phyloP scores from a whole-genome alignment of 2,113 vertebrate species.

The Acinonyx jubatus region DNA sequence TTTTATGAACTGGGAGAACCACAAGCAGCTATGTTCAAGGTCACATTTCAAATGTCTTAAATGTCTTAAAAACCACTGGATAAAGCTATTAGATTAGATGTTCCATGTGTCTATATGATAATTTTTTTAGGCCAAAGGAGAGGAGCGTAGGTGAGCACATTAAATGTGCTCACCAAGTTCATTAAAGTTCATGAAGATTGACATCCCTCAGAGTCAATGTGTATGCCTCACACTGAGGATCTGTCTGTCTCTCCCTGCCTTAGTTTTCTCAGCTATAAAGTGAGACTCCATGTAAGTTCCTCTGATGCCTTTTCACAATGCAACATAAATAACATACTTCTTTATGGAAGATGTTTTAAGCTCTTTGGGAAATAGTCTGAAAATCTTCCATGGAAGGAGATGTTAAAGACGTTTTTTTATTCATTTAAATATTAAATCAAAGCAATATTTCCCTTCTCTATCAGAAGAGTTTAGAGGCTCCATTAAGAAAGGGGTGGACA shows the following conservation, averaged over 20 bases:
- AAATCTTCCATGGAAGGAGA: neutral
- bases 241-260: neutral
- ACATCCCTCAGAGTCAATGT: neutral
- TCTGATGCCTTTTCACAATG: neutral
- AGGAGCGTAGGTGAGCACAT: neutral
- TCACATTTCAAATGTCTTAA: slow-evolving; percentile 73
- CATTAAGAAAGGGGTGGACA: neutral
- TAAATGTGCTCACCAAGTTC: neutral
- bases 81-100: neutral
- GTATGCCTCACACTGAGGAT: neutral
- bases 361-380: neutral
- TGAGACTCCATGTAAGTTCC: neutral
- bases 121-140: neutral
- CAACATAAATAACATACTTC: neutral
- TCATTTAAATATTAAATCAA: slow-evolving; percentile 23
- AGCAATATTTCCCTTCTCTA: neutral
- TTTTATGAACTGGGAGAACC: slow-evolving; percentile 99
- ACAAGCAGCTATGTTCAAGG: slow-evolving; percentile 99
- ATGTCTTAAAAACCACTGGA: neutral
- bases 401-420: neutral
- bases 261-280: neutral
- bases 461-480: neutral
- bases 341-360: neutral
- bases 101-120: neutral
- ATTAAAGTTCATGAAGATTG: neutral